Percentiles rank a stretch among this genome's conserved stretches.
Conservation (phyloP, 2,888 invertebrate species). For the Vannuccia rotundouncinata region DNA sequence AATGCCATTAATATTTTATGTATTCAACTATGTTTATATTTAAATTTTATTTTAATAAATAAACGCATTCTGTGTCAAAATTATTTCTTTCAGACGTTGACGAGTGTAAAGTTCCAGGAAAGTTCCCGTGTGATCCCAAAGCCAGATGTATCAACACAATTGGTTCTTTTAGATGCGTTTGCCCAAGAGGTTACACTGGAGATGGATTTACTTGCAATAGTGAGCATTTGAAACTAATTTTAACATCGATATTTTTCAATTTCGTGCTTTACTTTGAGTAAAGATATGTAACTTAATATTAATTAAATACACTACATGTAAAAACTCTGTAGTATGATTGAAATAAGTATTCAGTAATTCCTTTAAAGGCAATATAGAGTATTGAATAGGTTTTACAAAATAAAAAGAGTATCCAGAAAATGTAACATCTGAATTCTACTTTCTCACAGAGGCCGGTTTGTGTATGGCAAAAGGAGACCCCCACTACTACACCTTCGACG, state of each 20-base stretch:
- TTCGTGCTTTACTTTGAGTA: no score
- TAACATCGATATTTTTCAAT: neutral
- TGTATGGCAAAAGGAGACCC: conserved; percentile 25
- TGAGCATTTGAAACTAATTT: neutral
- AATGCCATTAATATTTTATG: neutral
- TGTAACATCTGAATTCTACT: no score
- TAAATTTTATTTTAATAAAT: neutral
- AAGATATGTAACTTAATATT: no score
- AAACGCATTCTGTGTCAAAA: neutral
- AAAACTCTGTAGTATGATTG: no score
- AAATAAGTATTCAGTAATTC: no score
- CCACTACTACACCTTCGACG: conserved; percentile 17
- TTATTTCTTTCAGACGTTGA: conserved; percentile 12
- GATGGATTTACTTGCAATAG: conserved; percentile 33
- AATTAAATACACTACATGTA: no score
- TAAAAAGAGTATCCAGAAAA: no score
- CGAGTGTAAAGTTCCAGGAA: neutral
- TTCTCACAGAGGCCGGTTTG: neutral
- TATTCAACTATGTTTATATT: neutral
- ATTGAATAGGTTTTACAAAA: no score
- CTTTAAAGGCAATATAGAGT: no score
- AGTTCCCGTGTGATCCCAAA: conserved; percentile 17
- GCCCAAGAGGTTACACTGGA: conserved; percentile 27
- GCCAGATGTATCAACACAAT: conserved; percentile 38
- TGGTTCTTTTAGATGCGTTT: conserved; percentile 33